Evolutionary conservation across 2,888 invertebrate species (phyloP).

Genomic region (Pyrrhosoma nymphula): DNA sequence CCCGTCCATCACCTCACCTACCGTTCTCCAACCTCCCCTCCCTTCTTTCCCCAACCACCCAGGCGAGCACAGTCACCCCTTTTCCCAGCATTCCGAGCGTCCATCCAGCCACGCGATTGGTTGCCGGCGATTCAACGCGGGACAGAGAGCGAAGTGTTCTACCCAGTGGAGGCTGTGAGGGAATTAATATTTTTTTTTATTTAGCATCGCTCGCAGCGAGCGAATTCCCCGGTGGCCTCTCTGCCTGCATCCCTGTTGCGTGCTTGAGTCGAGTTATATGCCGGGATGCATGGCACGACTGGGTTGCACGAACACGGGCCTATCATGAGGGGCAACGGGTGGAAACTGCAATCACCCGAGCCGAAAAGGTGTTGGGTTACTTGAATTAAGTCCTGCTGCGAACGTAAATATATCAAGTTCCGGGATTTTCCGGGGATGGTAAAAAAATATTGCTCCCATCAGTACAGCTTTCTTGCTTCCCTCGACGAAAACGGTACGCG

Average conservation of each 20-base stretch:
- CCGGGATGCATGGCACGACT: not conserved
- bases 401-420: slow-evolving; percentile 15
- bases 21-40: not conserved
- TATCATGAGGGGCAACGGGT: not conserved
- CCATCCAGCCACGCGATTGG: slow-evolving; percentile 39
- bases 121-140: slow-evolving; percentile 5
- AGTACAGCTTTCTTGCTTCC: not conserved
- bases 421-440: not conserved
- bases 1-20: not conserved
- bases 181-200: not conserved
- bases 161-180: not conserved
- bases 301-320: not conserved
- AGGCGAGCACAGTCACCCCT: not conserved
- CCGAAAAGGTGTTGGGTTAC: slow-evolving; percentile 14
- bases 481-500: not conserved
- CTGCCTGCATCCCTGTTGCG: not conserved
- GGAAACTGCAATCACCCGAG: not conserved
- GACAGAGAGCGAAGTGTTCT: slow-evolving; percentile 3
- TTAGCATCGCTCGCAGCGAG: not conserved
- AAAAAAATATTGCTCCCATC: not conserved
- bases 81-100: slow-evolving; percentile 31
- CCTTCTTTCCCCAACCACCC: not conserved
- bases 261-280: not conserved
- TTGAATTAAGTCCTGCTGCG: not conserved
- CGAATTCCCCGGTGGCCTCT: not conserved